Percentiles rank a stretch among this genome's conserved stretches.
Conservation (phyloP, 2,888 invertebrate species). For the Lymantria monacha region DNA sequence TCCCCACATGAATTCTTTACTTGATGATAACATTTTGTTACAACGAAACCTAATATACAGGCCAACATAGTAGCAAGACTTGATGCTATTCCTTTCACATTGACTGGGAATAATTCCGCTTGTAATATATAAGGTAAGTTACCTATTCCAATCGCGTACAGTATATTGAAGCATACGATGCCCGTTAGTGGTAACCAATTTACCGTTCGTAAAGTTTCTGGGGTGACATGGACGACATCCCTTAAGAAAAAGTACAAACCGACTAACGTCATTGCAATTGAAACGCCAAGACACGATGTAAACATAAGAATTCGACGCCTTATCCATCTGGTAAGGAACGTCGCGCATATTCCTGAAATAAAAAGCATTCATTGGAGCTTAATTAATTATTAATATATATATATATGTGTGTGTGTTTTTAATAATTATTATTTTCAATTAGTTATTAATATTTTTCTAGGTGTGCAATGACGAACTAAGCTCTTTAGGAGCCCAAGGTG, state of each 20-base stretch:
- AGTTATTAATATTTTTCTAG: too few relatives aligned
- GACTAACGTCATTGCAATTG: conserved; percentile 72
- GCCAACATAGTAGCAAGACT: conserved; percentile 81
- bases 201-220: conserved; percentile 54
- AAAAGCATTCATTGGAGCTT: neutral
- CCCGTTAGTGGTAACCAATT: conserved; percentile 80
- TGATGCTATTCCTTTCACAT: conserved; percentile 83
- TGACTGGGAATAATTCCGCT: conserved; percentile 84
- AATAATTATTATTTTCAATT: too few relatives aligned
- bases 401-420: too few relatives aligned
- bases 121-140: conserved; percentile 84
- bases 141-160: conserved; percentile 83
- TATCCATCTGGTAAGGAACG: conserved; percentile 77
- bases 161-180: conserved; percentile 79
- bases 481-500: too few relatives aligned
- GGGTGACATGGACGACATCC: conserved; percentile 55
- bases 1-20: conserved; percentile 80
- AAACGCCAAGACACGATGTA: conserved; percentile 78
- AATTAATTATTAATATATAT: too few relatives aligned
- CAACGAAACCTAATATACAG: conserved; percentile 79
- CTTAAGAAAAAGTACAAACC: conserved; percentile 81
- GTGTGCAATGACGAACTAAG: too few relatives aligned
- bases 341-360: conserved; percentile 68
- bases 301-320: conserved; percentile 80
- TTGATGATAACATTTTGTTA: conserved; percentile 83